Conservation (phyloP, 92 coral and sea anemone species). For the Montipora capitata region DNA sequence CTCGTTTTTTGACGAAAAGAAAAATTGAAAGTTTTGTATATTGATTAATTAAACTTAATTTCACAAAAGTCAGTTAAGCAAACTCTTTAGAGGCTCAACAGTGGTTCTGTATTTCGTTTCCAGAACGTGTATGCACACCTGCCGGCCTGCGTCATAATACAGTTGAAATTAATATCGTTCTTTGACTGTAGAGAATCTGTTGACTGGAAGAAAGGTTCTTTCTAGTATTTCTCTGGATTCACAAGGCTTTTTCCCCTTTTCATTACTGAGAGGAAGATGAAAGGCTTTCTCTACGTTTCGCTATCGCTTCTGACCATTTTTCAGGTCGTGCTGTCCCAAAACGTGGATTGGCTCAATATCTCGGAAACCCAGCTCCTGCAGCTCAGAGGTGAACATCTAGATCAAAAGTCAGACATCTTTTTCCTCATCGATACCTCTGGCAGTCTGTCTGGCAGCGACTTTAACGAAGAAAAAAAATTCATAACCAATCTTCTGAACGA, state of each 20-base stretch:
- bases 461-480: slow-evolving; percentile 74
- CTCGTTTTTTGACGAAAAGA: too few relatives aligned
- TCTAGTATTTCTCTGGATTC: neutral
- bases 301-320: neutral
- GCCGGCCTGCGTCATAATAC: neutral
- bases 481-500: slow-evolving; percentile 75
- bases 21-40: too few relatives aligned
- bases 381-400: slow-evolving; percentile 62
- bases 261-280: neutral
- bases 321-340: neutral
- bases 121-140: neutral
- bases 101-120: neutral
- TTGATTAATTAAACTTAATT: too few relatives aligned
- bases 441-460: slow-evolving; percentile 65
- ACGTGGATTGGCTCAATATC: slow-evolving; percentile 52
- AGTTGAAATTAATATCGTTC: neutral
- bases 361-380: slow-evolving; percentile 37
- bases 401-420: slow-evolving; percentile 79
- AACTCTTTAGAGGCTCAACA: neutral
- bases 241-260: neutral
- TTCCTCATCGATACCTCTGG: slow-evolving; percentile 87
- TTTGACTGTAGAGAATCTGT: neutral
- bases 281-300: neutral
- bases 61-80: neutral
- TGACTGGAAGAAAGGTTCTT: neutral